These are phyloP conservation scores for Tetheella fluctuosa DNA, from an alignment of 2,888 invertebrate genomes.

Conservation along the genomic window DNA sequence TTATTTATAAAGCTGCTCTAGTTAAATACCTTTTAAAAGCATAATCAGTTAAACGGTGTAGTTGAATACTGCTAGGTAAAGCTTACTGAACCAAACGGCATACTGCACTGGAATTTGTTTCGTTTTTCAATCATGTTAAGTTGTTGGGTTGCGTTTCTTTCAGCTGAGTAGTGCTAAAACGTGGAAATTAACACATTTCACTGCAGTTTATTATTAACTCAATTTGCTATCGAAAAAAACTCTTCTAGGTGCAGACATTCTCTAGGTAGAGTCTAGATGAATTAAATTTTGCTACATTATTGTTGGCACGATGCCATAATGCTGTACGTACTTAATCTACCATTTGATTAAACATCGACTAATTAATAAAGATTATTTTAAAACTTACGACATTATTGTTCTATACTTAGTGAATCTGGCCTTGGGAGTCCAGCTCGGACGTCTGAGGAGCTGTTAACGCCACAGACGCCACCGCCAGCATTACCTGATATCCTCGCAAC, in stretches of 20 bases:
- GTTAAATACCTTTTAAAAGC: slow-evolving; percentile 3
- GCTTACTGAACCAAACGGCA: slow-evolving; percentile 7
- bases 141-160: not conserved
- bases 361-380: not conserved
- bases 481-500: slow-evolving; percentile 27
- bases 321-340: not conserved
- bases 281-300: not conserved
- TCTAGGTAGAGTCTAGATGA: no score
- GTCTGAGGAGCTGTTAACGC: slow-evolving; percentile 72
- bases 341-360: not conserved
- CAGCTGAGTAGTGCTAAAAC: not conserved
- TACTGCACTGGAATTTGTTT: slow-evolving; percentile 9
- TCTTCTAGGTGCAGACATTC: no score
- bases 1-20: not conserved
- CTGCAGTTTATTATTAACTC: not conserved
- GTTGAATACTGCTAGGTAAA: not conserved
- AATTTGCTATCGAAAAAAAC: not conserved
- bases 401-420: slow-evolving; percentile 74
- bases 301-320: not conserved
- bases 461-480: slow-evolving; percentile 67
- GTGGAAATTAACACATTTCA: not conserved
- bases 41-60: not conserved
- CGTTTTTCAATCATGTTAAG: not conserved
- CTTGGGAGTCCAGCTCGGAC: slow-evolving; percentile 73
- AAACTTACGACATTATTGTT: slow-evolving; percentile 13